phyloP scores from a whole-genome alignment of 53 echinoderm and acorn worm species.

The Holothuria scabra region DNA sequence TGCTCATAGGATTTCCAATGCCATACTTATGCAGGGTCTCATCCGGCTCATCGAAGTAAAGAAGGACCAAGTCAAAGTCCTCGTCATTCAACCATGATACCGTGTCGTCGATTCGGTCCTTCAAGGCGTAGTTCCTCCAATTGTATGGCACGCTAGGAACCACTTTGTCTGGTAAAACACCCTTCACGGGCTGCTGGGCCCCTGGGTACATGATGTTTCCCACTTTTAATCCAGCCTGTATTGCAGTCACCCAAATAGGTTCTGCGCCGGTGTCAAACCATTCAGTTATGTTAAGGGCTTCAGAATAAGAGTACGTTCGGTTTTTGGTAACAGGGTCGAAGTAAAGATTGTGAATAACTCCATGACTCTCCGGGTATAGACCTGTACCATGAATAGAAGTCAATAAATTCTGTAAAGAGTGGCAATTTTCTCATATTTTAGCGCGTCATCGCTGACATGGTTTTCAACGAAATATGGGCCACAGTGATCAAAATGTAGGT shows the following conservation, averaged over 20 bases:
- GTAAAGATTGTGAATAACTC: slow-evolving; percentile 81
- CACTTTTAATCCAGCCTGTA: slow-evolving; percentile 73
- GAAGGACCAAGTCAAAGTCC: slow-evolving; percentile 75
- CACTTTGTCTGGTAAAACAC: slow-evolving; percentile 54
- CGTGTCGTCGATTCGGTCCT: slow-evolving; percentile 62
- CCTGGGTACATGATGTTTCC: slow-evolving; percentile 95
- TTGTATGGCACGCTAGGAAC: slow-evolving; percentile 11
- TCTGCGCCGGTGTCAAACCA: slow-evolving; percentile 75
- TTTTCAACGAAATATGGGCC: too few relatives aligned
- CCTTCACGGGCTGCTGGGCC: slow-evolving; percentile 80
- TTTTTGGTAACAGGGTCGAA: slow-evolving; percentile 67
- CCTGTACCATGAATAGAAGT: slow-evolving; percentile 47
- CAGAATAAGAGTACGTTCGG: slow-evolving; percentile 37
- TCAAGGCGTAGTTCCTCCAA: slow-evolving; percentile 39
- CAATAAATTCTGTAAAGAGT: too few relatives aligned
- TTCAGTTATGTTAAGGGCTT: slow-evolving; percentile 66
- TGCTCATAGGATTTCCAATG: slow-evolving; percentile 40
- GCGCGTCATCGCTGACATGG: too few relatives aligned
- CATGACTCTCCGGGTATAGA: slow-evolving; percentile 87
- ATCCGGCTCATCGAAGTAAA: slow-evolving; percentile 80
- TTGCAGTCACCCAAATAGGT: slow-evolving; percentile 88
- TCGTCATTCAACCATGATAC: slow-evolving; percentile 80
- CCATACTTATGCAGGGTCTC: slow-evolving; percentile 68
- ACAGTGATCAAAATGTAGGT: too few relatives aligned
- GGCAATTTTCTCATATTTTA: too few relatives aligned